Evolutionary conservation across 2,888 invertebrate genomes (phyloP).

Genomic region (Galeopsomyia nigrocyanea): DNA sequence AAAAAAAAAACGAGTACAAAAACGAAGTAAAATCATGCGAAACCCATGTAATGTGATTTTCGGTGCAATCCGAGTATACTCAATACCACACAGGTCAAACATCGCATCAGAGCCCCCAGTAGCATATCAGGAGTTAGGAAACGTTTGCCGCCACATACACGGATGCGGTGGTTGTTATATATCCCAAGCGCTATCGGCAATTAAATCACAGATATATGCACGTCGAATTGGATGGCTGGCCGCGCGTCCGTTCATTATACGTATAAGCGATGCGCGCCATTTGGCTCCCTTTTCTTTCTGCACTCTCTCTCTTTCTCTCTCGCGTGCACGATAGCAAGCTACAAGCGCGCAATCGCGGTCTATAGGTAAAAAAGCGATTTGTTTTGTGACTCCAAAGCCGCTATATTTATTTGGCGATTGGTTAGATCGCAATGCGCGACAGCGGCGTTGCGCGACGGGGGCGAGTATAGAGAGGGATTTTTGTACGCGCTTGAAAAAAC

Average conservation of each 20-base stretch:
- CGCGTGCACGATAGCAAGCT: not conserved
- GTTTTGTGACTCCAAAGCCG: conserved; percentile 42
- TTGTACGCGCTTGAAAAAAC: conserved; percentile 37
- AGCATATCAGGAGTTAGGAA: too few species aligned
- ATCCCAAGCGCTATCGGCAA: too few species aligned
- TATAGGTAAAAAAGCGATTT: conserved; percentile 32
- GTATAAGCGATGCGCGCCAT: conserved; percentile 12
- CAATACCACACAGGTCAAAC: too few species aligned
- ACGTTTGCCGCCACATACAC: too few species aligned
- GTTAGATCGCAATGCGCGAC: conserved; percentile 38
- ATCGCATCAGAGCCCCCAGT: too few species aligned
- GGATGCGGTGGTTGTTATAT: too few species aligned
- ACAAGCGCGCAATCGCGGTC: not conserved
- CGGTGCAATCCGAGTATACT: too few species aligned
- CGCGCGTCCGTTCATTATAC: conserved; percentile 1
- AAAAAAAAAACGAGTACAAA: too few species aligned
- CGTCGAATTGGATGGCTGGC: not conserved
- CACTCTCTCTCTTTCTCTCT: too few species aligned
- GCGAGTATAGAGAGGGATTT: conserved; percentile 19
- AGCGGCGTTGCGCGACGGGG: conserved; percentile 43
- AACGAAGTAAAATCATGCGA: too few species aligned
- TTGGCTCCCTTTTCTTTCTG: conserved; percentile 7
- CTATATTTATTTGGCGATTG: conserved; percentile 46
- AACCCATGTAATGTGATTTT: too few species aligned
- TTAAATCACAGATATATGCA: too few species aligned